Base-by-base conservation (phyloP, 2,113 vertebrate species). In the Rhinolophus sinicus region DNA sequence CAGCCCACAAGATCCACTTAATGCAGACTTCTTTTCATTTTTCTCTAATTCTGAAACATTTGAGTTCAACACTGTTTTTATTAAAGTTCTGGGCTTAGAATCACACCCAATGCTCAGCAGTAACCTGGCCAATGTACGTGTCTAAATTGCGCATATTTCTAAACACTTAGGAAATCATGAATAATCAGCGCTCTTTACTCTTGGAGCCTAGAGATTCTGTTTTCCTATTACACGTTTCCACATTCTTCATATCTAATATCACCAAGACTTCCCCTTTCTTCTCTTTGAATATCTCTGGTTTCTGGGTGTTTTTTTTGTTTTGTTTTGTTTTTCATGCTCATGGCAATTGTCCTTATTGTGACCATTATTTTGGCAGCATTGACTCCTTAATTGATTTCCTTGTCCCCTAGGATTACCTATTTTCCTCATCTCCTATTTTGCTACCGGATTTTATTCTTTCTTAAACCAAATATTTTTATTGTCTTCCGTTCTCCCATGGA, bases 201-300 rank as follows among this genome's bases (percentile, higher is more conserved):
- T 54, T 92, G 72, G 80, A 72, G 33, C 19, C 33, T 88, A 22
- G 38, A 60, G 44, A 38, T 14, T 26, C 0, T 84, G 72, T 91
- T 38, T 83, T 44, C 16, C 33, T 81, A 28, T 15, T 3, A 22
- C 3, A 65, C 1, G 75, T 12, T 88, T n/a, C 54, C 12, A 65
- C 16, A 24, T 33, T 0, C 11, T 64, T 35, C n/a, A 33, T 38
- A 26, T n/a, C 2, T 76, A 72, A 44, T 80, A 58, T 65, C 65
- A 84, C 9, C n/a, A 64, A 50, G 12, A 76, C 11, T 70, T 92
- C 21, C 92, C 10, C 50, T 90, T 88, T 95, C 84, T 82, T 96
- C 44, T 67, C 72, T n/a, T 38, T 60, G 50, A 21, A 18, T 3
- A 52, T 80, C n/a, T 54, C n/a, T 84, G 6, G 5, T 86, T 44